Evolutionary conservation across 2,888 invertebrate species (phyloP).

Genomic region (Dryobotodes eremita): DNA sequence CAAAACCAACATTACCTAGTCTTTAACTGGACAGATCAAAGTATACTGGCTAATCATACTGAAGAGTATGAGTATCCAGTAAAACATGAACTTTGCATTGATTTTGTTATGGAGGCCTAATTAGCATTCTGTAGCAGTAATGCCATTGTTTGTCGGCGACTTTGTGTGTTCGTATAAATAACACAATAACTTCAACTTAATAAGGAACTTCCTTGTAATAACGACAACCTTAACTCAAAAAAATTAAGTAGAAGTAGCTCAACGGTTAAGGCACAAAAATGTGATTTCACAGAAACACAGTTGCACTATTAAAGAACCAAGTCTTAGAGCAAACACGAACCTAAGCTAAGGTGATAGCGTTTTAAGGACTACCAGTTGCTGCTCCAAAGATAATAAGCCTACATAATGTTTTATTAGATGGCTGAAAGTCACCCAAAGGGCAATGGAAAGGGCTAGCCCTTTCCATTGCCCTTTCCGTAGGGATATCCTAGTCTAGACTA

Average conservation of each 20-base stretch:
- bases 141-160: slow-evolving; percentile 57
- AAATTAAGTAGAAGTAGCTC: background rate
- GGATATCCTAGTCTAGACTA: too few species aligned
- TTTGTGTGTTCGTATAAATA: slow-evolving; percentile 51
- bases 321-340: background rate
- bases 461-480: too few species aligned
- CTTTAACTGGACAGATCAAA: background rate
- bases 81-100: slow-evolving; percentile 7
- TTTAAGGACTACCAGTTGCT: background rate
- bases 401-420: background rate
- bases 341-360: background rate
- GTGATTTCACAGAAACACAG: background rate
- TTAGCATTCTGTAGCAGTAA: slow-evolving; percentile 53
- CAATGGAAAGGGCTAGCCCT: background rate
- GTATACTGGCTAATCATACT: background rate
- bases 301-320: background rate
- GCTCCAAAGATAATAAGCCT: background rate
- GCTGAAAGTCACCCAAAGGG: background rate
- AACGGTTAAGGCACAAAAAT: background rate
- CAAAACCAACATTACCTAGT: slow-evolving; percentile 12
- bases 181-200: slow-evolving; percentile 46
- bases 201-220: slow-evolving; percentile 51
- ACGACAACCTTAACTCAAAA: background rate
- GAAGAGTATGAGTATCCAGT: background rate
- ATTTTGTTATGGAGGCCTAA: slow-evolving; percentile 17